These are phyloP conservation scores for Drosophila nasuta DNA, from an alignment of 1,140 invertebrate genomes.

Conservation along the genomic window DNA sequence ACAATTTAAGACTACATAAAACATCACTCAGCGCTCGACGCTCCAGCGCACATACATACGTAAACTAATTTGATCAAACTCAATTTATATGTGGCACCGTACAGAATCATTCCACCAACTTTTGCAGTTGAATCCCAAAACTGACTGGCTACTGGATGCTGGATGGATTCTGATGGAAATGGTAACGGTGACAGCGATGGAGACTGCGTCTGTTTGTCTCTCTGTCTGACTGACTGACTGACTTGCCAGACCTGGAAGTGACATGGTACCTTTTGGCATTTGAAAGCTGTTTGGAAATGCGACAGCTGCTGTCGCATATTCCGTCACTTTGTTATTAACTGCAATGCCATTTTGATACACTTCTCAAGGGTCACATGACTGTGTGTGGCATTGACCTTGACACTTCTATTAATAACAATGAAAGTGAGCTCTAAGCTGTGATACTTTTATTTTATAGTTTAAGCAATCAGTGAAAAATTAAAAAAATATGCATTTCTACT, in stretches of 20 bases:
- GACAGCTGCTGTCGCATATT: constrained; percentile 80
- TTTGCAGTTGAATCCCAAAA: constrained; percentile 9
- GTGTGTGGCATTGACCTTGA: background rate
- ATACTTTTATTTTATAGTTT: too few relatives aligned
- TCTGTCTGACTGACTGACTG: constrained; percentile 1
- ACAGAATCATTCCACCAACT: constrained; percentile 28
- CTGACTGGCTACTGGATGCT: constrained; percentile 5
- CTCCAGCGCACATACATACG: constrained; percentile 43
- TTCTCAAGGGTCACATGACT: background rate
- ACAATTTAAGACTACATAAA: constrained; percentile 51
- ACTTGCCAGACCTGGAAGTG: constrained; percentile 45
- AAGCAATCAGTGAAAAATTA: too few relatives aligned
- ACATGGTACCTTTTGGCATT: constrained; percentile 78
- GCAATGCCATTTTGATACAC: constrained; percentile 38
- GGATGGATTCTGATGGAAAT: background rate
- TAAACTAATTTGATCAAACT: constrained; percentile 75
- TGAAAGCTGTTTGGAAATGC: constrained; percentile 70
- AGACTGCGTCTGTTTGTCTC: background rate
- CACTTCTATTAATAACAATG: too few relatives aligned
- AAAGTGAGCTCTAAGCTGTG: too few relatives aligned
- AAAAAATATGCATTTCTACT: too few relatives aligned
- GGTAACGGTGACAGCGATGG: background rate
- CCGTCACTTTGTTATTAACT: constrained; percentile 79
- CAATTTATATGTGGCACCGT: constrained; percentile 61
- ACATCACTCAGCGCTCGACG: constrained; percentile 40